Evolutionary conservation across 2,797 vertebrate species (phyloP), one percentile per base, ranked within the genome.

Genomic region (Leucoraja ocellata): DNA sequence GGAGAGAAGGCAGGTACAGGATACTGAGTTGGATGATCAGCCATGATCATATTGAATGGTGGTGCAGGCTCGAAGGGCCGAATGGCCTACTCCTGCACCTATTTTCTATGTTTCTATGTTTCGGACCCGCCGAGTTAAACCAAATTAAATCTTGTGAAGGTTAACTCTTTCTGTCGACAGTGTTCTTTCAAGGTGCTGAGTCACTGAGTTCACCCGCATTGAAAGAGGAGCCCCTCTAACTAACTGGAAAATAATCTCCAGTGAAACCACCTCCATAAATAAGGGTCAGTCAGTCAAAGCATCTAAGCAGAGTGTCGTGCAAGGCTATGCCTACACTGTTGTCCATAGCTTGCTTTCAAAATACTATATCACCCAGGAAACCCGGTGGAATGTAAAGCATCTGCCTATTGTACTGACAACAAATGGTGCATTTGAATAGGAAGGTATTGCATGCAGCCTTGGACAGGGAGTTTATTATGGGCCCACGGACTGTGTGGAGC

Each of bases 311-410:
- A 36, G 84, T 28, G 28, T 6, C 0, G 1, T 21, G 61, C 61
- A 18, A 9, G n/a, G 28, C 63, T 18, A 68, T 84, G 54, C 23
- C 23, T 25, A 58, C 54, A 28, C 54, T 61, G 46, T 88, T 88
- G 83, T 88, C 84, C 14, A 68, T n/a, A 18, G 11, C 2, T 68
- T 88, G 84, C 16, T 36, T 68, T 32, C n/a, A 88, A 88, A 88
- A 88, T 65, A 88, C n/a, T 32, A 23, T 63, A 68, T 88, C 61
- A 36, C 84, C 61, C n/a, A 21, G 84, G 84, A 68, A 88, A 65
- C 84, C 36, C 7, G 32, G 84, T 88, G 84, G 84, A 88, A 88
- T 88, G 32, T 88, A 68, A 88, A 63, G 39, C 84, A 88, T 88
- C 84, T 18, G 7, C 0, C n/a, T 65, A 88, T 88, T 88, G n/a